phyloP scores from a whole-genome alignment of 2,113 vertebrate genomes.

The Entelurus aequoreus region DNA sequence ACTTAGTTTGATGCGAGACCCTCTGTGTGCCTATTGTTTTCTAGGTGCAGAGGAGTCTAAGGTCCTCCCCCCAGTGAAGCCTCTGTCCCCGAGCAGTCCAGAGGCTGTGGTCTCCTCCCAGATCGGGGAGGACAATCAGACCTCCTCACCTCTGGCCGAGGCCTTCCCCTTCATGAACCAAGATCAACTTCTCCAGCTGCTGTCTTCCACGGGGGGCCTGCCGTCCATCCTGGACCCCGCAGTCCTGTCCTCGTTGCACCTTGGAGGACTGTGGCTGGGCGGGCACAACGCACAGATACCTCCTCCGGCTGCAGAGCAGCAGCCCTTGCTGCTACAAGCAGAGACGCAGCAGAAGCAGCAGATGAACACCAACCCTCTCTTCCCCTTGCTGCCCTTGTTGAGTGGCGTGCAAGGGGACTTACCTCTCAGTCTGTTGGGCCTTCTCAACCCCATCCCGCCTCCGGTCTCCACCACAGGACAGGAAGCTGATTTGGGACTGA shows the following conservation, averaged over 20 bases:
- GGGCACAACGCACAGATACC: constrained; percentile 56
- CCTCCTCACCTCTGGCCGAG: constrained; percentile 68
- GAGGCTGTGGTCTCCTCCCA: constrained; percentile 48
- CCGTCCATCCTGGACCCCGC: constrained; percentile 69
- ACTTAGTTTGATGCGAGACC: too few relatives aligned
- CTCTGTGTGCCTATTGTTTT: not conserved
- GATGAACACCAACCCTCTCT: constrained; percentile 54
- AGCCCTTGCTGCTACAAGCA: constrained; percentile 53
- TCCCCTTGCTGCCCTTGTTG: constrained; percentile 64
- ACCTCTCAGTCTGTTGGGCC: constrained; percentile 72
- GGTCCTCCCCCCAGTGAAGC: constrained; percentile 37
- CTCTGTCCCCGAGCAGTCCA: constrained; percentile 63
- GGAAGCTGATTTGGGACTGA: constrained; percentile 56
- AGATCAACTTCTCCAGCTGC: constrained; percentile 81
- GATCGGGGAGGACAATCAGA: constrained; percentile 39
- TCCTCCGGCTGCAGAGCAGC: constrained; percentile 52
- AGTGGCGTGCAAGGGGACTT: constrained; percentile 74
- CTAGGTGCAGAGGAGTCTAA: constrained; percentile 44
- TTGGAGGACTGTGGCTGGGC: constrained; percentile 69
- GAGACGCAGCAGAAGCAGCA: constrained; percentile 61
- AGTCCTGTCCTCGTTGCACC: constrained; percentile 72
- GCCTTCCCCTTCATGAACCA: constrained; percentile 85
- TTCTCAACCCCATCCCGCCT: constrained; percentile 61
- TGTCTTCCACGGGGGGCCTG: constrained; percentile 68
- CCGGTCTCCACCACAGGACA: constrained; percentile 45